Conservation (phyloP, 2,888 invertebrate species). For the Ptilodon capucinus region DNA sequence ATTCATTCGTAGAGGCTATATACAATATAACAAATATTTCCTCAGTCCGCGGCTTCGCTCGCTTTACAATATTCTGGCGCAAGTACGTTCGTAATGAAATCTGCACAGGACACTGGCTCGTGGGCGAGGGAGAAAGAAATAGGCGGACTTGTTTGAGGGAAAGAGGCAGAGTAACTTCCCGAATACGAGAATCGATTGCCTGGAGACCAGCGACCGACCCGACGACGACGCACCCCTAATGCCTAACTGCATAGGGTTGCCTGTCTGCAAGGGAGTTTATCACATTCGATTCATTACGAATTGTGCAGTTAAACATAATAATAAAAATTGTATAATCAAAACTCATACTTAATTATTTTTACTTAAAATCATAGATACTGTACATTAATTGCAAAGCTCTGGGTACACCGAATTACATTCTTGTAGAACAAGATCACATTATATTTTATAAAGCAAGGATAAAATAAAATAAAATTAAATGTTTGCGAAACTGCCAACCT, state of each 20-base stretch:
- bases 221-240: slow-evolving; percentile 60
- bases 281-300: slow-evolving; percentile 33
- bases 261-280: slow-evolving; percentile 39
- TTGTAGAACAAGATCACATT: too few relatives aligned
- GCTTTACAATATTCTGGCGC: slow-evolving; percentile 11
- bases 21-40: slow-evolving; percentile 12
- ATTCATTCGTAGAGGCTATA: slow-evolving; percentile 9
- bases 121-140: slow-evolving; percentile 44
- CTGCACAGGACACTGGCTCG: slow-evolving; percentile 51
- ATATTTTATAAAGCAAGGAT: too few relatives aligned
- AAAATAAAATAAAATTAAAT: too few relatives aligned
- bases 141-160: slow-evolving; percentile 40
- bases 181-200: slow-evolving; percentile 74
- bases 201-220: slow-evolving; percentile 50
- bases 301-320: slow-evolving; percentile 12
- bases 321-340: not conserved
- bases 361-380: too few relatives aligned
- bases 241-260: slow-evolving; percentile 57
- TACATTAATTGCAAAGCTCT: too few relatives aligned
- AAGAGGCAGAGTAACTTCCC: slow-evolving; percentile 56
- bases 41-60: slow-evolving; percentile 2
- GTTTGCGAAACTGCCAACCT: not conserved
- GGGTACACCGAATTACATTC: too few relatives aligned
- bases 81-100: slow-evolving; percentile 54
- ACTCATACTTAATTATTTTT: too few relatives aligned